These are phyloP conservation scores for Seriola aureovittata DNA, from an alignment of 2,113 vertebrate genomes.

Conservation along the genomic window DNA sequence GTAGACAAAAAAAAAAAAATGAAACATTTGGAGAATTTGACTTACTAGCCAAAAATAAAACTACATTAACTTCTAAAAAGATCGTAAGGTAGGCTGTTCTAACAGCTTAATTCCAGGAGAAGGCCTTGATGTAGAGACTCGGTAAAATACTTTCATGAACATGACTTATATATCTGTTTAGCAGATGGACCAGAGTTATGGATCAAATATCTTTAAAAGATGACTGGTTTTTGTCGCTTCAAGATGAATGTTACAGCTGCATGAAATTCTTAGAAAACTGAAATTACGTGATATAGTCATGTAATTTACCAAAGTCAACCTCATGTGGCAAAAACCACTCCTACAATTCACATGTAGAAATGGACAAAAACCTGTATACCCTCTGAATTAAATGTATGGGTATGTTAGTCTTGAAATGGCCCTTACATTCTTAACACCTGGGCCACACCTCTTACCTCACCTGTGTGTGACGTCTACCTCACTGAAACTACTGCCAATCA, in stretches of 20 bases:
- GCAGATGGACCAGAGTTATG: too few species aligned
- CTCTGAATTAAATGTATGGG: background rate
- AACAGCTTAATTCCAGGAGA: background rate
- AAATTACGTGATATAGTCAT: background rate
- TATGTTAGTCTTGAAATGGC: background rate
- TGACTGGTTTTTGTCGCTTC: background rate
- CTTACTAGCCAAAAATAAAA: background rate
- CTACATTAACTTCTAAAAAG: background rate
- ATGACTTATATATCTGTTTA: slow-evolving; percentile 9
- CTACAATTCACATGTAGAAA: background rate
- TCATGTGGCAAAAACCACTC: background rate
- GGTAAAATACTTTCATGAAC: slow-evolving; percentile 14
- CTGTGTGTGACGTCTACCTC: too few species aligned
- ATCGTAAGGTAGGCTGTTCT: background rate
- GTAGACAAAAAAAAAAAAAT: background rate
- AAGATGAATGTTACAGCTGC: background rate
- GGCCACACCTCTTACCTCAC: too few species aligned
- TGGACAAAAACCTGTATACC: background rate
- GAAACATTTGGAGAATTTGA: background rate
- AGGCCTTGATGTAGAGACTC: background rate
- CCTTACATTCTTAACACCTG: too few species aligned
- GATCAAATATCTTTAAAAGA: background rate
- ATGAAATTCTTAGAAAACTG: background rate
- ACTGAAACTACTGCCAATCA: too few species aligned
- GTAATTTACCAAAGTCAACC: background rate